Evolutionary conservation across 2,113 vertebrate genomes (phyloP).

Genomic region (Indri indri): DNA sequence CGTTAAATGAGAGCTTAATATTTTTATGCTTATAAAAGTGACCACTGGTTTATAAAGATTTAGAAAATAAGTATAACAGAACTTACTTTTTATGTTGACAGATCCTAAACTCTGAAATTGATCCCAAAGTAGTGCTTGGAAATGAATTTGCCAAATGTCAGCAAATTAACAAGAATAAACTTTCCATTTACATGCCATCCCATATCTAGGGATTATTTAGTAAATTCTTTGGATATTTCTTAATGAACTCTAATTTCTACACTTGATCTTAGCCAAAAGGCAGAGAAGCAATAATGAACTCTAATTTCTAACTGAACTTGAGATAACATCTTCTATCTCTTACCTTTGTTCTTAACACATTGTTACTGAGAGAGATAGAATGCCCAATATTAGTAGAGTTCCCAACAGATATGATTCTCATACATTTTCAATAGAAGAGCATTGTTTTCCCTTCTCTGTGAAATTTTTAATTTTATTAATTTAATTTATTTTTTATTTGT

Average conservation of each 20-base stretch:
- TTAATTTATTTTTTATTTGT: neutral
- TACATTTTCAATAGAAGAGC: neutral
- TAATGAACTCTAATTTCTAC: neutral
- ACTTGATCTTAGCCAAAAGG: no score
- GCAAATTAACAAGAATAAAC: neutral
- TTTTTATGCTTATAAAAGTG: constrained; percentile 29
- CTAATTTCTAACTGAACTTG: neutral
- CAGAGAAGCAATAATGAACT: neutral
- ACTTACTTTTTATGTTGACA: neutral
- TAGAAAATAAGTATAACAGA: neutral
- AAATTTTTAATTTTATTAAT: neutral
- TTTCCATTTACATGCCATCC: neutral
- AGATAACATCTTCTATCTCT: neutral
- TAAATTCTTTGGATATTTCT: neutral
- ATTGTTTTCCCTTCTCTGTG: neutral
- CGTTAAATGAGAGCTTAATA: neutral
- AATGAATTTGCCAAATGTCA: neutral
- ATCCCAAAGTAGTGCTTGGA: neutral
- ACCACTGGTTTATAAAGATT: neutral
- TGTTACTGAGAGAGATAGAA: neutral
- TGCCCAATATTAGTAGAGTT: neutral
- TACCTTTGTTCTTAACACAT: neutral
- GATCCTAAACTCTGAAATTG: neutral
- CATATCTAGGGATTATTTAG: neutral
- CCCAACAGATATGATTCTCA: neutral